Percentiles rank a stretch among this genome's conserved stretches.
phyloP scores from a whole-genome alignment of 2,888 invertebrate genomes.

The Iphiclides podalirius region DNA sequence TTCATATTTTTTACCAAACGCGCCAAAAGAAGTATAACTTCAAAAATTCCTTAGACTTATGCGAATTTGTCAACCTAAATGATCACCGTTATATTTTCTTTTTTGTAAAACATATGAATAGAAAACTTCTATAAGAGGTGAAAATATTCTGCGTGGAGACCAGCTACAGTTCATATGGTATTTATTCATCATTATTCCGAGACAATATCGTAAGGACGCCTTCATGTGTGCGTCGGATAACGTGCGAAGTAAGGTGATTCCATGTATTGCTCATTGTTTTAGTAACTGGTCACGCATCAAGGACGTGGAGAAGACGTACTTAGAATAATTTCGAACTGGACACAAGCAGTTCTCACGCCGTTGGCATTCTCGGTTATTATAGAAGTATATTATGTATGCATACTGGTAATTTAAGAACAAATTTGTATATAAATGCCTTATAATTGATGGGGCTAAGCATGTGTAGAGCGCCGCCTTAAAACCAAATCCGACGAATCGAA shows the following conservation, averaged over 20 bases:
- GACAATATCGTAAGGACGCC: slow-evolving; percentile 26
- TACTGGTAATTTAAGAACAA: slow-evolving; percentile 17
- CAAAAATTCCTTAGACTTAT: too few relatives aligned
- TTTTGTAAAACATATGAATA: too few relatives aligned
- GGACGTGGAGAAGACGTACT: slow-evolving; percentile 69
- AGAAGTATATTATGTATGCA: slow-evolving; percentile 25
- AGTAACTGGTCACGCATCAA: slow-evolving; percentile 69
- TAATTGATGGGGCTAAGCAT: slow-evolving; percentile 16
- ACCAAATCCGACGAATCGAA: slow-evolving; percentile 7
- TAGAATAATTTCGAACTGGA: slow-evolving; percentile 69
- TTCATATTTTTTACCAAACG: too few relatives aligned
- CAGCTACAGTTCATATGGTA: slow-evolving; percentile 2
- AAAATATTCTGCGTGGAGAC: slow-evolving; percentile 5
- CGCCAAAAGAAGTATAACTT: too few relatives aligned
- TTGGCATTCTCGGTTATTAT: slow-evolving; percentile 51
- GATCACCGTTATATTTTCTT: too few relatives aligned
- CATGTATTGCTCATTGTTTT: slow-evolving; percentile 51
- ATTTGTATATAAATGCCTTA: slow-evolving; percentile 19
- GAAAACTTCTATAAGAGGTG: too few relatives aligned
- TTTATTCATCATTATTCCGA: slow-evolving; percentile 24
- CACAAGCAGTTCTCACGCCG: slow-evolving; percentile 70
- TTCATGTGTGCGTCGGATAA: slow-evolving; percentile 40
- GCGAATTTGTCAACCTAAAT: too few relatives aligned
- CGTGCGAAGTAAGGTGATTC: slow-evolving; percentile 58
- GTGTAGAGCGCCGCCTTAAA: neutral